A percentile compares a stretch with the other conserved stretches of the same genome.
Conservation (phyloP, 2,888 invertebrate species). For the Xanthorhoe spadicearia region DNA sequence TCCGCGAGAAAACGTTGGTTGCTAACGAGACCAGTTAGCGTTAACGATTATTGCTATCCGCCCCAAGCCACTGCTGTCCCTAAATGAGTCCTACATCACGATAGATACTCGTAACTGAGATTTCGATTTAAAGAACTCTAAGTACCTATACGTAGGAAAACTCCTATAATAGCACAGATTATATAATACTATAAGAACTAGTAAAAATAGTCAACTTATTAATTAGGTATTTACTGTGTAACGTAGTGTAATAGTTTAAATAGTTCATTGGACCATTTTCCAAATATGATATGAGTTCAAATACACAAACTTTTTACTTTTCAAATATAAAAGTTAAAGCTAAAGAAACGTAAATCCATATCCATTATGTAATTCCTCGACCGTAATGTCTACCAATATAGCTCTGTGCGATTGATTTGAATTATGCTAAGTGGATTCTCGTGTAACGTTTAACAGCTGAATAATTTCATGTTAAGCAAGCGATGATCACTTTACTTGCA, state of each 20-base stretch:
- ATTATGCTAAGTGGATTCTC: slow-evolving; percentile 33
- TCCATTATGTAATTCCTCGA: background rate
- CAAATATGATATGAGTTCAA: too few relatives aligned
- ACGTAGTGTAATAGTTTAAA: too few relatives aligned
- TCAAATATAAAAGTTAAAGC: too few relatives aligned
- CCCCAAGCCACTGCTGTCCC: slow-evolving; percentile 63
- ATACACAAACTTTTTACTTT: too few relatives aligned
- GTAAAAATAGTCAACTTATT: too few relatives aligned
- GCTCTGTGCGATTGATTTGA: slow-evolving; percentile 32
- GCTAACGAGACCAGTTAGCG: slow-evolving; percentile 65
- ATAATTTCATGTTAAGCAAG: slow-evolving; percentile 23
- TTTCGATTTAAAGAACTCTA: too few relatives aligned
- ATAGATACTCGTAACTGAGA: slow-evolving; percentile 34
- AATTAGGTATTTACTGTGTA: too few relatives aligned
- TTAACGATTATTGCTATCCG: slow-evolving; percentile 70
- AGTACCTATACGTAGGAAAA: too few relatives aligned
- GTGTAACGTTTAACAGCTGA: slow-evolving; percentile 32
- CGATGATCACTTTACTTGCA: background rate
- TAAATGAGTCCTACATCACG: slow-evolving; percentile 70
- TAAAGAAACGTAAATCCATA: background rate
- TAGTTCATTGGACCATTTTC: too few relatives aligned
- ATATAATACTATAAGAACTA: too few relatives aligned
- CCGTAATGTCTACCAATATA: slow-evolving; percentile 8
- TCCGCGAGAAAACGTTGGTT: slow-evolving; percentile 55
- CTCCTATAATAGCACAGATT: too few relatives aligned